Evolutionary conservation across 2,888 invertebrate species (phyloP), one percentile per base, ranked within the genome.

Genomic region (Abscondita cerata): DNA sequence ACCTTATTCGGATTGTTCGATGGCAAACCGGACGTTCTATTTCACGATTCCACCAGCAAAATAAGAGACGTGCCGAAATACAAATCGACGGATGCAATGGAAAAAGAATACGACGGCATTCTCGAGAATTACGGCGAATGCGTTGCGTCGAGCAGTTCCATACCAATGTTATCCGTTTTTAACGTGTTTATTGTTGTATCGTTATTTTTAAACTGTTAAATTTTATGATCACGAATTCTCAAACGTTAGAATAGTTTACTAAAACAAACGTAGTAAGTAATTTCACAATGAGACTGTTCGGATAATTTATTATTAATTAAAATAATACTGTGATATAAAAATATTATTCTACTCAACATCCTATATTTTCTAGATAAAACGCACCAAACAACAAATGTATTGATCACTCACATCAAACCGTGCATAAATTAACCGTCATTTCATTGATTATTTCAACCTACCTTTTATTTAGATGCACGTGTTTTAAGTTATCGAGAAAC

Each of bases 1-100:
- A 85, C 87, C 0, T 82, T 93, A 80, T 92, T 87, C 66, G 91
- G 89, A 0, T 78, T 84, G 0, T 92, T 85, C 70, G 89, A 91
- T 67, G 86, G 85, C 36, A 78, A 83, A 64, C 80, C 80, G 16
- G 83, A 90, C 72, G 80, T 93, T 0, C 78, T 93, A 36, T 93
- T 93, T 72, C 86, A 86, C 63, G 85, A 86, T 71, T 82, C 81
- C 8, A 87, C 87, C 6, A 62, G 71, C 13, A 73, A 68, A 61
- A 67, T 81, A 40, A 66, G 78, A 56, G 72, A 72, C 15, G 70
- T 75, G 1, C 79, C 80, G n/a, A 70, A 61, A 16, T 64, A 64
- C 0, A 77, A 74, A 67, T 73, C 76, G 55, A 72, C 70, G 3
- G 78, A 79, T 59, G 67, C 53, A 15, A 77, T 77, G 77, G 59